Base-by-base conservation (phyloP, 2,888 invertebrate species). In the Amphipyra tragopoginis region DNA sequence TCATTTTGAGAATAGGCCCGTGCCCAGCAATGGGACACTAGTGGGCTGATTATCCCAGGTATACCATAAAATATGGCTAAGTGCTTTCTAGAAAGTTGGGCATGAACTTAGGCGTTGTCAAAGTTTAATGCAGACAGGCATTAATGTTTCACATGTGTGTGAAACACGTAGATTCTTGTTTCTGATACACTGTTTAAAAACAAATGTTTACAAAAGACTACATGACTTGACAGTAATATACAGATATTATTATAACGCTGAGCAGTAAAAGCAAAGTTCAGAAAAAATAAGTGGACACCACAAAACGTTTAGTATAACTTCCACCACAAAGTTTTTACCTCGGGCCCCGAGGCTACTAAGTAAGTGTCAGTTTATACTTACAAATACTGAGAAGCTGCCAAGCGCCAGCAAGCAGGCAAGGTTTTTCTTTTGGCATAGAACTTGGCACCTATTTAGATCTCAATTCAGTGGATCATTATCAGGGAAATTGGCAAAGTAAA, bases 361-460 rank as follows among this genome's bases (percentile, higher is more conserved):
- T 55, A 51, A 15, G 54, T 71, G 56, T 43, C 51, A 38, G 60
- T 69, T 21, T 44, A 38, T 38, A 66, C 47, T 64, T 44, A 49
- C 15, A 58, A 53, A 65, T 61, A 69, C 67, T 72, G 67, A 51
- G 38, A 44, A 34, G n/a, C 38, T 69, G 69, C 60, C 51, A 66
- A 72, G 47, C 10, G 26, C 51, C 51, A 66, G 51, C 33, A 29
- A 50, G 36, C 14, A 44, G 36, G 38, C 34, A 11, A 36, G 13
- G 15, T 9, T 39, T 50, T 49, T 51, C 29, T 70, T 55, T 49
- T 55, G n/a, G 15, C 8, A 50, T 3, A 60, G 33, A 9, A 45
- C 42, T 70, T 72, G 61, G 67, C 67, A 72, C 51, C 40, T n/a
- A 49, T 55, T 72, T 55, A 21, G 26, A 49, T 29, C 44, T 72